Percentiles rank a stretch among this genome's conserved stretches.
Conservation (phyloP, 2,797 vertebrate species). For the Trachops cirrhosus region DNA sequence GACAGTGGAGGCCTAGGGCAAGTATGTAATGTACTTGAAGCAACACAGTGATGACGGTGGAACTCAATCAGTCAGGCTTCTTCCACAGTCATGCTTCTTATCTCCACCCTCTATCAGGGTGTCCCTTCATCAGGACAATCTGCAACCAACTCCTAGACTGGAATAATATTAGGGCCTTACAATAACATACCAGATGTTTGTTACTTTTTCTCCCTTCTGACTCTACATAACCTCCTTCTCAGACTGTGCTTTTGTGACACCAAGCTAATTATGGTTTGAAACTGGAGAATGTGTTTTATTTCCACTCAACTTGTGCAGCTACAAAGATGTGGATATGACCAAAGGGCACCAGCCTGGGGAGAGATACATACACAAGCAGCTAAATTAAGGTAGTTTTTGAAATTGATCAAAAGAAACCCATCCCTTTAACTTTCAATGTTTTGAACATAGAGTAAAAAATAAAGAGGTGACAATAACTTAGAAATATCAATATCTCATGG, state of each 20-base stretch:
- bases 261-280: conserved; percentile 54
- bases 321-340: background rate
- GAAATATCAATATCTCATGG: background rate
- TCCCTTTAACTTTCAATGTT: conserved; percentile 18
- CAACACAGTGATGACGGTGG: background rate
- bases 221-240: conserved; percentile 9
- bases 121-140: background rate
- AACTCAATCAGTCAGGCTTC: background rate
- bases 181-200: background rate
- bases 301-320: conserved; percentile 22
- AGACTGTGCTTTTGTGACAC: conserved; percentile 38
- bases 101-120: background rate
- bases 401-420: conserved; percentile 19
- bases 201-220: background rate
- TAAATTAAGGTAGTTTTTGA: background rate
- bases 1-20: background rate
- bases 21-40: background rate
- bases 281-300: conserved; percentile 37
- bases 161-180: background rate
- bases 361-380: background rate
- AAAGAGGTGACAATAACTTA: background rate
- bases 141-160: background rate
- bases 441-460: background rate
- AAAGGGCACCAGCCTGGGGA: background rate
- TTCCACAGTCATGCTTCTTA: background rate